phyloP scores from a whole-genome alignment of 2,113 vertebrate genomes.

The Poeciliopsis turrubarensis region DNA sequence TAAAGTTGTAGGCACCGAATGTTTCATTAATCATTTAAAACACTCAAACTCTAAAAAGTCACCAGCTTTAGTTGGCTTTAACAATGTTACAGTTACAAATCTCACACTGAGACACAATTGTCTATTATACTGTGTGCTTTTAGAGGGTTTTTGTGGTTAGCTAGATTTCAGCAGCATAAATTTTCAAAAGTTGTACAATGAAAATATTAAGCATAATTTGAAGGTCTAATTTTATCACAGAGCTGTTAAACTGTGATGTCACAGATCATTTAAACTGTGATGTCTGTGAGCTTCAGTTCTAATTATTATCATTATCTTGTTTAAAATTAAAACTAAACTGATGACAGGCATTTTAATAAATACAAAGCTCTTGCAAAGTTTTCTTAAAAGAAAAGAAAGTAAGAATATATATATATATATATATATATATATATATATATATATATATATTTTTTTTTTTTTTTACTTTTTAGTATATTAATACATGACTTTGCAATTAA shows the following conservation, averaged over 20 bases:
- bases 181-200: neutral
- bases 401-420: too few species aligned
- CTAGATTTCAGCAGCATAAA: neutral
- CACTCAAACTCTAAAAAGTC: too few species aligned
- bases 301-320: slow-evolving; percentile 59
- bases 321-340: slow-evolving; percentile 44
- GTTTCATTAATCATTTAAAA: too few species aligned
- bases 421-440: too few species aligned
- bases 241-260: too few species aligned
- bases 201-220: neutral
- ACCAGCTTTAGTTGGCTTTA: too few species aligned
- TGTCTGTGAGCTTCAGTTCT: slow-evolving; percentile 44
- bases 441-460: too few species aligned
- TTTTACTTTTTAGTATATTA: neutral
- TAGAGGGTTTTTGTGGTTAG: neutral
- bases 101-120: neutral
- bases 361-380: slow-evolving; percentile 10
- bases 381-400: neutral
- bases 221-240: slow-evolving; percentile 20
- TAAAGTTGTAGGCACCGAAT: too few species aligned
- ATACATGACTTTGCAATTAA: neutral
- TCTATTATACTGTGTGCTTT: neutral
- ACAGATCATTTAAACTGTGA: too few species aligned
- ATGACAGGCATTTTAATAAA: slow-evolving; percentile 8
- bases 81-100: neutral